Percentiles rank a stretch among this genome's conserved stretches.
These are phyloP conservation scores for Gymnoscopelus braueri DNA, from an alignment of 2,797 vertebrate species.

Conservation along the genomic window DNA sequence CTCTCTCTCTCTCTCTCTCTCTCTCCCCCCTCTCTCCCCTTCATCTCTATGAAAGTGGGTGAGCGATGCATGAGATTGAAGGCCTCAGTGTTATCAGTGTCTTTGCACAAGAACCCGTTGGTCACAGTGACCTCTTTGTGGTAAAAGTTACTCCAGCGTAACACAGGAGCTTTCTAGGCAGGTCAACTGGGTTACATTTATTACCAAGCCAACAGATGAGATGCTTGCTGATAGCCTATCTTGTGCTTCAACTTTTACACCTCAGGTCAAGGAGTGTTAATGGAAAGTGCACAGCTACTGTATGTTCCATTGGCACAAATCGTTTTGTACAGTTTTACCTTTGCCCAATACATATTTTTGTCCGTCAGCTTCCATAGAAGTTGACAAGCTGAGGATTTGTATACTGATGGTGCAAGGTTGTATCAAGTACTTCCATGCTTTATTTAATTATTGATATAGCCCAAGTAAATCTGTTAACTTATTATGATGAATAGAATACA, in stretches of 20 bases:
- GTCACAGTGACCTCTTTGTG: not conserved
- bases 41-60: too few relatives aligned
- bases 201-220: not conserved
- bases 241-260: slow-evolving; percentile 4
- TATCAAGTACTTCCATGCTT: not conserved
- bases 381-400: too few relatives aligned
- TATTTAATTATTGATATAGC: too few relatives aligned
- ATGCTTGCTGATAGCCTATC: not conserved
- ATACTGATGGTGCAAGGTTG: too few relatives aligned
- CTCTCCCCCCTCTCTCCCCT: not conserved
- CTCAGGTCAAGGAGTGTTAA: not conserved
- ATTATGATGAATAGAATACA: too few relatives aligned
- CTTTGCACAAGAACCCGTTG: not conserved
- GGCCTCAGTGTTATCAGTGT: slow-evolving; percentile 1
- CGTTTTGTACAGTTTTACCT: too few relatives aligned
- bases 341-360: too few relatives aligned
- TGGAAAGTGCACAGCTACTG: too few relatives aligned
- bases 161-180: not conserved
- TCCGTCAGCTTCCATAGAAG: too few relatives aligned
- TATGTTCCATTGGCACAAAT: too few relatives aligned
- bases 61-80: too few relatives aligned
- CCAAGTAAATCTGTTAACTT: too few relatives aligned
- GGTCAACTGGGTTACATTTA: slow-evolving; percentile 25
- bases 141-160: not conserved
- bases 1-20: not conserved